Base-by-base conservation (phyloP, 1,140 invertebrate species). In the Dinothrombium tinctorium region DNA sequence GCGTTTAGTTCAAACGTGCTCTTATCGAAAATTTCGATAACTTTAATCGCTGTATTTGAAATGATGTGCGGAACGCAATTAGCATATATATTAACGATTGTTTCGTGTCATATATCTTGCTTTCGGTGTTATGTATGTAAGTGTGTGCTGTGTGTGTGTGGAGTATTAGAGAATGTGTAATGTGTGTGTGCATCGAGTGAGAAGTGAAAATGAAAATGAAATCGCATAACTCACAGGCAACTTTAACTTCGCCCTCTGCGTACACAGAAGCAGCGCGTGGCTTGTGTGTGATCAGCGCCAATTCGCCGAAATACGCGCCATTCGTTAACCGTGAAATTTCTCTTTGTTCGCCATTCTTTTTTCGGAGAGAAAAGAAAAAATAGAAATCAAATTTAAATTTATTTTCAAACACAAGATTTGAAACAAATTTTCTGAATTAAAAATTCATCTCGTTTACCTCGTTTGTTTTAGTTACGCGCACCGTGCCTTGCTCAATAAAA, bases 231-330 rank as follows among this genome's bases (percentile, higher is more conserved):
- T 54, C 52, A 63, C 61, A 57, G 50, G 61, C 61, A 48, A 53
- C 48, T 50, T 56, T 60, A 8, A 55, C 55, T 45, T 42, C 51
- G 24, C 57, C 35, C 3, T 26, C 41, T 11, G 60, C 54, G 61
- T 82, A 86, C 33, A 76, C 83, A 37, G 84, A 87, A 44, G 87
- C 89, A 47, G 87, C 87, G 53, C 89, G 71, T 40, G 86, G 84
- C 65, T 87, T 81, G 59, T 92, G 83, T 54, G 86, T 94, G 40
- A 94, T 80, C 50, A 95, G 68, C 49, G 86, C 87, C 56, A 52
- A 44, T 45, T 52, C 50, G 44, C 87, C 87, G 64, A 95, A 87
- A 61, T 92, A 95, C 36, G 77, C 78, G 44, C 86, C 84, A 51
- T 73, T 72, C 28, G 62, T 58, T 47, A 71, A 57, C 42, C 64